A percentile compares a stretch with the other conserved stretches of the same genome.
phyloP scores from a whole-genome alignment of 2,797 vertebrate genomes.

The Poeciliopsis paucimaculata region DNA sequence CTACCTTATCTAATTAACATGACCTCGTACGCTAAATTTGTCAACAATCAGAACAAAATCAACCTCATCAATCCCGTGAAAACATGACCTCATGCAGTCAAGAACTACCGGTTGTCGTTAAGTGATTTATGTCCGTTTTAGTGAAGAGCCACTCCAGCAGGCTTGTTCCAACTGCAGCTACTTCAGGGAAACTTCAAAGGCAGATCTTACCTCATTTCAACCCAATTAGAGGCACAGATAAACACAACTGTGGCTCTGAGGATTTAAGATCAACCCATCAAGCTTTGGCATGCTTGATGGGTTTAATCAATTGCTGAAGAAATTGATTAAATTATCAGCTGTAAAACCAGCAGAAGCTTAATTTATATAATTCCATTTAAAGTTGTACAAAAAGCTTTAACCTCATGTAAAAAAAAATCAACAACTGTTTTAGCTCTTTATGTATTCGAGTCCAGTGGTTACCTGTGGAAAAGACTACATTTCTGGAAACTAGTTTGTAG shows the following conservation, averaged over 20 bases:
- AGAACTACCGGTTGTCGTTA: slow-evolving; percentile 6
- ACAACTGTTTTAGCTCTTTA: no score
- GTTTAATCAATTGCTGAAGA: neutral
- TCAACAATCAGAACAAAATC: neutral
- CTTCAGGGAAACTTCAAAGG: slow-evolving; percentile 63
- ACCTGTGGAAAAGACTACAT: slow-evolving; percentile 99
- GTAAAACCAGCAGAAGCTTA: slow-evolving; percentile 29
- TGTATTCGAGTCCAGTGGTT: slow-evolving; percentile 11
- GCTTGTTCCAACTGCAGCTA: slow-evolving; percentile 20
- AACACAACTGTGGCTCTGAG: slow-evolving; percentile 55
- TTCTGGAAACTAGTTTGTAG: slow-evolving; percentile 97
- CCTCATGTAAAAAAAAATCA: neutral
- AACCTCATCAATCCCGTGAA: neutral
- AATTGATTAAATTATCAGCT: slow-evolving; percentile 49
- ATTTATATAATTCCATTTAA: slow-evolving; percentile 34
- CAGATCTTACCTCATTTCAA: slow-evolving; percentile 51
- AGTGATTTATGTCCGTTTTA: slow-evolving; percentile 22
- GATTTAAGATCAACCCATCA: slow-evolving; percentile 58
- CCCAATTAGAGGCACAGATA: slow-evolving; percentile 64
- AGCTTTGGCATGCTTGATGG: slow-evolving; percentile 38
- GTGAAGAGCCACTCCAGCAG: slow-evolving; percentile 7
- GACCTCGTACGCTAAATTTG: neutral
- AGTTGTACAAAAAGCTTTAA: slow-evolving; percentile 3
- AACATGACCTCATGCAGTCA: slow-evolving; percentile 19
- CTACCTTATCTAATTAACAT: neutral